phyloP scores from a whole-genome alignment of 2,113 vertebrate species.

The Clupea harengus region DNA sequence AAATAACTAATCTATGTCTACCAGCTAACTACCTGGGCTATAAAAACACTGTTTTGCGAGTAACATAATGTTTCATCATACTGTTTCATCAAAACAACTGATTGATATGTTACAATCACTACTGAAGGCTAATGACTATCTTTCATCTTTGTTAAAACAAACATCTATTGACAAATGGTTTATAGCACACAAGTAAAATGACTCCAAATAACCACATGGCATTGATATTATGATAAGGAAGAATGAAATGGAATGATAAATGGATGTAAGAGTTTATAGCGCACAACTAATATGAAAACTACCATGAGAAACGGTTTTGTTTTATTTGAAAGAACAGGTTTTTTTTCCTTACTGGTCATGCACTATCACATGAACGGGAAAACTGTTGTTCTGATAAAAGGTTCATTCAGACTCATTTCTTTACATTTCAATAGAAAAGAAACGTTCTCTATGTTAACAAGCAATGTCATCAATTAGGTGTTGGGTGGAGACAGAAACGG shows the following conservation, averaged over 20 bases:
- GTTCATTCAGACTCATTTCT: neutral
- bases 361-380: neutral
- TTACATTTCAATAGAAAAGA: neutral
- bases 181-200: conserved; percentile 14
- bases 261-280: neutral
- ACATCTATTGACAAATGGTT: conserved; percentile 15
- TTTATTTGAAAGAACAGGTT: neutral
- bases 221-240: neutral
- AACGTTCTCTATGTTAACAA: neutral
- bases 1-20: conserved; percentile 34
- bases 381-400: neutral
- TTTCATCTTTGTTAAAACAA: conserved; percentile 2
- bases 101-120: neutral
- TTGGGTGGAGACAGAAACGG: neutral
- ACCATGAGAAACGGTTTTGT: neutral
- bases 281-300: neutral
- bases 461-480: neutral
- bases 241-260: neutral
- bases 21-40: neutral
- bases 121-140: neutral
- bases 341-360: neutral
- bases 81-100: neutral
- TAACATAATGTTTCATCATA: neutral
- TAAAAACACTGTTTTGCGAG: neutral
- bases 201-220: neutral